Percentiles rank a stretch among this genome's conserved stretches.
Conservation (phyloP, 2,113 vertebrate species). For the Corythaixoides concolor region DNA sequence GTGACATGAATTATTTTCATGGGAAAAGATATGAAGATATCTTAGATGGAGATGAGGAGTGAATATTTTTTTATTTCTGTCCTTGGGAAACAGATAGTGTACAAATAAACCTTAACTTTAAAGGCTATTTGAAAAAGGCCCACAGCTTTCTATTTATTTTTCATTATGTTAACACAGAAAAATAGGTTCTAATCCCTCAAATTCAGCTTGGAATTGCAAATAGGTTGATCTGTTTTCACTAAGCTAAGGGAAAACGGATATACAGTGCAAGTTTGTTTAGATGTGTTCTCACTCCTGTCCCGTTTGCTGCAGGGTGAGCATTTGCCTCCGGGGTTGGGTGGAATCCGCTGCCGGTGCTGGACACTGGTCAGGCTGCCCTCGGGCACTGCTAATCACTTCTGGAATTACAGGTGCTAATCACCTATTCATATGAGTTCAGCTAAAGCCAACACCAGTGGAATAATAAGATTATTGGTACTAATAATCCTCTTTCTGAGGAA, state of each 20-base stretch:
- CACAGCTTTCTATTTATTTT: background rate
- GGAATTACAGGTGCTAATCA: background rate
- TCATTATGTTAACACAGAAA: background rate
- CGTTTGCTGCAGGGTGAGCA: background rate
- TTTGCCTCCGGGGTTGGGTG: accelerated
- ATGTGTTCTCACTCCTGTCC: background rate
- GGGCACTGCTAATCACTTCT: background rate
- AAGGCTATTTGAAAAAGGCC: background rate
- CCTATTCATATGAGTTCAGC: background rate
- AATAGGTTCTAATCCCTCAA: background rate
- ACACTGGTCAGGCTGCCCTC: background rate
- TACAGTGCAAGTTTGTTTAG: background rate
- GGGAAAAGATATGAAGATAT: conserved; percentile 2
- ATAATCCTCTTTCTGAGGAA: conserved; percentile 21
- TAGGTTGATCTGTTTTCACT: background rate
- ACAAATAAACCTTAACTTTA: background rate
- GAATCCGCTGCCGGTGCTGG: background rate
- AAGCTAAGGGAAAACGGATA: background rate
- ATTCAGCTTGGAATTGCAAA: conserved; percentile 23
- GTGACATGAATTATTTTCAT: conserved; percentile 31
- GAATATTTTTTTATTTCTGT: background rate
- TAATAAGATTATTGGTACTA: background rate
- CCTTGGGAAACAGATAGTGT: background rate
- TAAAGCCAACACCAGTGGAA: background rate
- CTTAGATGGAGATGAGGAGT: background rate